Evolutionary conservation across 1,140 invertebrate species (phyloP).

Genomic region (Hyles vespertilio): DNA sequence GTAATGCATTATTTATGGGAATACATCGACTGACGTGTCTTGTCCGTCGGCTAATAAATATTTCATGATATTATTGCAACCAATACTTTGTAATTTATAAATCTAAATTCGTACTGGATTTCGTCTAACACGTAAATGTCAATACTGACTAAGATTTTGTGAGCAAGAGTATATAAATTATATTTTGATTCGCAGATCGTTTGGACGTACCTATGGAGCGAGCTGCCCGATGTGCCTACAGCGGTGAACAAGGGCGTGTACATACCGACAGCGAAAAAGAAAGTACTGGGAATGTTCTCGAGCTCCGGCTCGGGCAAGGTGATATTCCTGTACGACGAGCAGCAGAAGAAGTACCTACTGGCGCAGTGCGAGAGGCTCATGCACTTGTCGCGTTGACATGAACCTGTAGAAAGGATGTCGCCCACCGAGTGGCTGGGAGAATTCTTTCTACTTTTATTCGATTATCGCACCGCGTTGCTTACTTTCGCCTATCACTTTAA

Average conservation of each 20-base stretch:
- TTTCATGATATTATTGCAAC: constrained; percentile 30
- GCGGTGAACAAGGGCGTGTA: constrained; percentile 63
- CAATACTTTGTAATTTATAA: neutral
- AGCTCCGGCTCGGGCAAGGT: constrained; percentile 60
- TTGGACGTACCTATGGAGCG: constrained; percentile 69
- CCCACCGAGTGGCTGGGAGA: constrained; percentile 36
- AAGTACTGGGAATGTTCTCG: constrained; percentile 65
- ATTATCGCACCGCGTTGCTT: constrained; percentile 54
- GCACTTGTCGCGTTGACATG: constrained; percentile 60
- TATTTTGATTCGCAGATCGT: constrained; percentile 47
- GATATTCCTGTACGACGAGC: constrained; percentile 65
- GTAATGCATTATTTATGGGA: constrained; percentile 34
- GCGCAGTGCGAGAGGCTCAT: constrained; percentile 63
- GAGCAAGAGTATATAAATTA: neutral
- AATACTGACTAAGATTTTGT: too few relatives aligned
- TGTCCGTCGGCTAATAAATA: constrained; percentile 29
- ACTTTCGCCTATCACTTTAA: constrained; percentile 65
- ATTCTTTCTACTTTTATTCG: constrained; percentile 65
- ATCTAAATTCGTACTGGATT: too few relatives aligned
- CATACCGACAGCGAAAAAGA: constrained; percentile 65
- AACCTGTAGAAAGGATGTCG: constrained; percentile 58
- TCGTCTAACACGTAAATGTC: too few relatives aligned
- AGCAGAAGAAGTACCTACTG: constrained; percentile 57
- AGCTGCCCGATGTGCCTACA: constrained; percentile 63
- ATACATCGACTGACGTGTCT: constrained; percentile 8